phyloP scores from a whole-genome alignment of 2,888 invertebrate genomes.

The Pachydiplax longipennis region DNA sequence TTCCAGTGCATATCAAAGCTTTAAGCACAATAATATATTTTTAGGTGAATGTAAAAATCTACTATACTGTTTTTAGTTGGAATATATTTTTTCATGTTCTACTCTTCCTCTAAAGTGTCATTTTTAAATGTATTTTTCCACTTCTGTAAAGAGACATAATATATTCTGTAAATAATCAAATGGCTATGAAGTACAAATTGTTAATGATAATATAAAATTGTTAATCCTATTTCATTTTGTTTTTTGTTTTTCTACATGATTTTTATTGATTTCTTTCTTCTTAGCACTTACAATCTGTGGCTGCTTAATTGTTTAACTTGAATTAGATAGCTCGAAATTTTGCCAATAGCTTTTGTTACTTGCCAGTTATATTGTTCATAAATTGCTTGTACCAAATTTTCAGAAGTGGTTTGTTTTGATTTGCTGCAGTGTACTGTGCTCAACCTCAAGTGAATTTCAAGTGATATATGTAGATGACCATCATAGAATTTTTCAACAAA shows the following conservation, averaged over 20 bases:
- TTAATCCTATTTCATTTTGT: conserved; percentile 29
- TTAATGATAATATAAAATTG: conserved; percentile 39
- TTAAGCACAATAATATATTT: conserved; percentile 39
- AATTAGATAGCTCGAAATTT: neutral
- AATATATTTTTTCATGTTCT: conserved; percentile 41
- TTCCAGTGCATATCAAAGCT: conserved; percentile 36
- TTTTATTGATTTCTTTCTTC: neutral
- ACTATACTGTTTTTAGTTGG: conserved; percentile 35
- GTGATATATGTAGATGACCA: too few species aligned
- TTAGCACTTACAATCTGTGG: neutral
- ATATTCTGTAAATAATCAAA: conserved; percentile 32
- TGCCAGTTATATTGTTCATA: too few species aligned
- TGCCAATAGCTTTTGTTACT: neutral
- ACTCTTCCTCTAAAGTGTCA: conserved; percentile 21
- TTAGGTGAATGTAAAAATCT: conserved; percentile 26
- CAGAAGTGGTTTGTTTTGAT: neutral
- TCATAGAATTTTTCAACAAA: too few species aligned
- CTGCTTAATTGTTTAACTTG: neutral
- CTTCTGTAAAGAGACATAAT: conserved; percentile 33
- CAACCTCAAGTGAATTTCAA: too few species aligned
- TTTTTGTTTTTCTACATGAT: neutral
- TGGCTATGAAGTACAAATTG: conserved; percentile 39
- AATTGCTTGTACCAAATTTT: neutral
- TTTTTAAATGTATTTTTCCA: conserved; percentile 42
- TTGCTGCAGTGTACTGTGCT: neutral